A percentile compares a stretch with the other conserved stretches of the same genome.
Conservation (phyloP, 2,888 invertebrate genomes). For the Orthosia gothica region DNA sequence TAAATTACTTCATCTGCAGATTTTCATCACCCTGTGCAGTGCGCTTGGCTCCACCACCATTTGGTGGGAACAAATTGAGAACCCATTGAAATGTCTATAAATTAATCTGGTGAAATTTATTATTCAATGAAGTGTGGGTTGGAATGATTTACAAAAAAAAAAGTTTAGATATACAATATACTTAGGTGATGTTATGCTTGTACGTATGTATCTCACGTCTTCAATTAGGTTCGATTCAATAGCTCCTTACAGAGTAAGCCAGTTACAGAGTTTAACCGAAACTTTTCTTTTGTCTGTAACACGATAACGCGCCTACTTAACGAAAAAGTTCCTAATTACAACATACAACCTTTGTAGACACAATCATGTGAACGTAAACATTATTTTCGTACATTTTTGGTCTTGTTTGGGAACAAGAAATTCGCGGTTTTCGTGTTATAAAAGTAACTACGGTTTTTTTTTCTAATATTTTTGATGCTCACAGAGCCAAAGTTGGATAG, state of each 20-base stretch:
- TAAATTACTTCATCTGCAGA: no score
- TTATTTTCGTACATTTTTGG: constrained; percentile 9
- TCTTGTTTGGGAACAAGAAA: constrained; percentile 1
- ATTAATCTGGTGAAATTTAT: no score
- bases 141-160: no score
- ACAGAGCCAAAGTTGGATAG: no score
- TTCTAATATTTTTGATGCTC: not conserved
- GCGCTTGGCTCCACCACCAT: no score
- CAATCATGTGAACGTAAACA: constrained; percentile 30
- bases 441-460: not conserved
- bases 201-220: constrained; percentile 8
- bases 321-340: constrained; percentile 60
- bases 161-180: no score
- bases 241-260: constrained; percentile 16
- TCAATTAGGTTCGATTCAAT: constrained; percentile 24
- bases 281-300: constrained; percentile 56
- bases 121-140: no score
- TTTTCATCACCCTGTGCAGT: no score
- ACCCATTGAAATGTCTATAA: no score
- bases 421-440: not conserved
- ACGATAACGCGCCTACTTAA: constrained; percentile 58
- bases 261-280: constrained; percentile 41
- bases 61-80: no score
- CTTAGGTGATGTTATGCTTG: no score
- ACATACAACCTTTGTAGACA: constrained; percentile 40